phyloP scores from a whole-genome alignment of 2,797 vertebrate genomes.

The Lepus oiostolus region DNA sequence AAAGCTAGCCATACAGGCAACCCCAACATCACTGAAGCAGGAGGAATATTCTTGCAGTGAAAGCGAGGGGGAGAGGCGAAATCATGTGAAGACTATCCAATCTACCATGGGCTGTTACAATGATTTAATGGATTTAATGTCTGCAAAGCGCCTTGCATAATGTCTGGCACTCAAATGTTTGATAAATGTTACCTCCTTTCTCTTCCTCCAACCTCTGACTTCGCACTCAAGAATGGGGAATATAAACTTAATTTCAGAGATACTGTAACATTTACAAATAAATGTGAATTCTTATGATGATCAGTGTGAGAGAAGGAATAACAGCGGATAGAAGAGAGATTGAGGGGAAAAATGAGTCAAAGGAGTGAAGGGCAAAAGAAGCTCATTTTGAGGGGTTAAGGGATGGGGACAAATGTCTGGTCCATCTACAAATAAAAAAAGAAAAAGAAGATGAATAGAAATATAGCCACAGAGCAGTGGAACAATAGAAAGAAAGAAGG shows the following conservation, averaged over 20 bases:
- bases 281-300: background rate
- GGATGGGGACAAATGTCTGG: background rate
- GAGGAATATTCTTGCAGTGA: background rate
- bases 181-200: constrained; percentile 47
- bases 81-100: constrained; percentile 25
- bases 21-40: background rate
- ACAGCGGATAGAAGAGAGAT: constrained; percentile 15
- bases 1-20: background rate
- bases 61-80: background rate
- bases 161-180: constrained; percentile 34
- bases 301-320: background rate
- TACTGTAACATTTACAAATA: no score
- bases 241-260: background rate
- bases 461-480: background rate
- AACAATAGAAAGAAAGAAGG: background rate
- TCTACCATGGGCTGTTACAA: background rate
- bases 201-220: constrained; percentile 41
- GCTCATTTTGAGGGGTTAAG: background rate
- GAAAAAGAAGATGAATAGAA: background rate
- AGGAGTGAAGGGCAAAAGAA: background rate
- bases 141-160: constrained; percentile 35
- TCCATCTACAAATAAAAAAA: background rate
- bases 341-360: constrained; percentile 20
- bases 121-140: constrained; percentile 50
- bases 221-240: constrained; percentile 19